phyloP scores from a whole-genome alignment of 1,140 invertebrate species.

The Manduca sexta region DNA sequence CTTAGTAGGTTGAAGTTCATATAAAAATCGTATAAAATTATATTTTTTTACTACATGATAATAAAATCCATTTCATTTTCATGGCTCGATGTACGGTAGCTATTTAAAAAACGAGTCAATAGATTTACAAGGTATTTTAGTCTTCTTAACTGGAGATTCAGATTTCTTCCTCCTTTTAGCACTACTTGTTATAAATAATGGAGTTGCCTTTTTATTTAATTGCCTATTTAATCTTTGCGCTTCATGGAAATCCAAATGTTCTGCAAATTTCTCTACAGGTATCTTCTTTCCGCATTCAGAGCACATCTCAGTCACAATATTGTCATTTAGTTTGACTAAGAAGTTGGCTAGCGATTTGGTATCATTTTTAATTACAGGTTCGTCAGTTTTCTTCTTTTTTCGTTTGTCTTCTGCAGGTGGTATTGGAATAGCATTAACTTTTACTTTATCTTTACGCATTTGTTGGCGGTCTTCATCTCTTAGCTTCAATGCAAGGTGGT shows the following conservation, averaged over 20 bases:
- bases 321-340: constrained; percentile 48
- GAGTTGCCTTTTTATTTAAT: constrained; percentile 32
- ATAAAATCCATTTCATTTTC: too few relatives aligned
- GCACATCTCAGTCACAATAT: constrained; percentile 70
- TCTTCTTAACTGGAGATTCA: constrained; percentile 46
- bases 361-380: constrained; percentile 9
- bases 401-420: constrained; percentile 20
- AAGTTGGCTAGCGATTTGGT: constrained; percentile 46
- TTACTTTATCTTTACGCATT: constrained; percentile 35
- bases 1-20: too few relatives aligned
- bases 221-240: constrained; percentile 78
- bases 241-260: constrained; percentile 82
- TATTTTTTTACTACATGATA: too few relatives aligned
- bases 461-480: constrained; percentile 69
- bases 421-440: constrained; percentile 16
- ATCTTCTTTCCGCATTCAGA: constrained; percentile 77
- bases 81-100: too few relatives aligned
- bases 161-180: constrained; percentile 51
- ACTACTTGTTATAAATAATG: constrained; percentile 17
- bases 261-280: constrained; percentile 70
- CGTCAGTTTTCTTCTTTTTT: constrained; percentile 20
- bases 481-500: constrained; percentile 75
- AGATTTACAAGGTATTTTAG: constrained; percentile 53
- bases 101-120: constrained; percentile 56
- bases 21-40: too few relatives aligned